Conservation (phyloP, 2,888 invertebrate genomes). For the Busseola fusca region DNA sequence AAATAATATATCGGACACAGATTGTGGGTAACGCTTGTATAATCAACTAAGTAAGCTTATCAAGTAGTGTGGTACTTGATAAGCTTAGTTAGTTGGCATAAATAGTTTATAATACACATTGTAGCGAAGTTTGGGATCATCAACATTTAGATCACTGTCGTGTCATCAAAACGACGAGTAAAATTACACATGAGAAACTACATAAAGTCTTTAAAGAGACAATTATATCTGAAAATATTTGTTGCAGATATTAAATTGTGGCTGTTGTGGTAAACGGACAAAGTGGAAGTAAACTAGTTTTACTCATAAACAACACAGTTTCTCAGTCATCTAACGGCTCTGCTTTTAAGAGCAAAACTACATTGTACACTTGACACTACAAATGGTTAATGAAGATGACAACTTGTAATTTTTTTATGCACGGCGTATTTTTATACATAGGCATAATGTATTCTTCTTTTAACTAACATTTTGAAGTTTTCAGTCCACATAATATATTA, state of each 20-base stretch:
- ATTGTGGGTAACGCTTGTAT: background rate
- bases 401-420: background rate
- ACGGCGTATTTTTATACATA: background rate
- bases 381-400: background rate
- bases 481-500: background rate
- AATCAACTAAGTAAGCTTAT: background rate
- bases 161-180: background rate
- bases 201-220: background rate
- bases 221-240: background rate
- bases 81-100: no score
- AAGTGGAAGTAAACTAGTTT: conserved; percentile 16
- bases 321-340: conserved; percentile 23
- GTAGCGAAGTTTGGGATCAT: background rate
- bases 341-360: conserved; percentile 19
- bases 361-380: conserved; percentile 1
- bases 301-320: conserved; percentile 41
- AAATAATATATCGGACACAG: background rate
- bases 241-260: background rate
- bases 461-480: background rate
- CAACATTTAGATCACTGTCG: background rate
- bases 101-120: background rate
- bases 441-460: background rate
- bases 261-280: conserved; percentile 1
- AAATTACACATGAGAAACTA: background rate
- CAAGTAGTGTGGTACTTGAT: background rate